A percentile compares a stretch with the other conserved stretches of the same genome.
These are phyloP conservation scores for Cyanistes caeruleus DNA, from an alignment of 2,113 vertebrate species.

Conservation along the genomic window DNA sequence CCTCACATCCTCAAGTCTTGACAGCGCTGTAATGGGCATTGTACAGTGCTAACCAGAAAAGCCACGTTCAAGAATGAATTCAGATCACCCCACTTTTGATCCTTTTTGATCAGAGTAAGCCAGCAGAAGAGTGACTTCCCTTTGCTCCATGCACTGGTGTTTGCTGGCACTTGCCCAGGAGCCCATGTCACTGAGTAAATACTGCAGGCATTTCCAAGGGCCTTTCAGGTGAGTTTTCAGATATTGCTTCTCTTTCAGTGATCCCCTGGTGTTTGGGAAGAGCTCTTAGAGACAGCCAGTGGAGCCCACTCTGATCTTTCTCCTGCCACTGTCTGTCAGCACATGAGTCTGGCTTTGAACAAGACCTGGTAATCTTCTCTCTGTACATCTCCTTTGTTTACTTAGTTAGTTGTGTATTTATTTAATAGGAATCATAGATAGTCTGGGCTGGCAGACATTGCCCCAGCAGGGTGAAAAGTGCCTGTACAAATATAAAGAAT, in stretches of 20 bases:
- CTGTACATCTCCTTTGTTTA: neutral
- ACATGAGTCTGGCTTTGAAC: neutral
- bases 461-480: neutral
- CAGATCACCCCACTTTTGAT: neutral
- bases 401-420: neutral
- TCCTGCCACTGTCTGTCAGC: neutral
- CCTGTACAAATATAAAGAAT: neutral
- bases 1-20: neutral
- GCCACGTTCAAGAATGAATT: neutral
- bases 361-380: neutral
- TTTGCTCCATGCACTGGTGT: neutral
- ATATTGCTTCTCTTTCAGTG: neutral
- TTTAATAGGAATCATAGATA: neutral
- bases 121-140: neutral
- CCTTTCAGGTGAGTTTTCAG: neutral
- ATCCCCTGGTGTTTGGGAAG: neutral
- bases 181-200: neutral
- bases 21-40: neutral
- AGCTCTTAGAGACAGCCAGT: neutral
- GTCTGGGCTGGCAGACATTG: neutral
- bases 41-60: neutral
- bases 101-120: neutral
- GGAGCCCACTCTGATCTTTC: neutral
- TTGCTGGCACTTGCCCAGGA: neutral
- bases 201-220: neutral